These are phyloP conservation scores for Alexandromys fortis DNA, from an alignment of 2,113 vertebrate genomes.

Conservation along the genomic window DNA sequence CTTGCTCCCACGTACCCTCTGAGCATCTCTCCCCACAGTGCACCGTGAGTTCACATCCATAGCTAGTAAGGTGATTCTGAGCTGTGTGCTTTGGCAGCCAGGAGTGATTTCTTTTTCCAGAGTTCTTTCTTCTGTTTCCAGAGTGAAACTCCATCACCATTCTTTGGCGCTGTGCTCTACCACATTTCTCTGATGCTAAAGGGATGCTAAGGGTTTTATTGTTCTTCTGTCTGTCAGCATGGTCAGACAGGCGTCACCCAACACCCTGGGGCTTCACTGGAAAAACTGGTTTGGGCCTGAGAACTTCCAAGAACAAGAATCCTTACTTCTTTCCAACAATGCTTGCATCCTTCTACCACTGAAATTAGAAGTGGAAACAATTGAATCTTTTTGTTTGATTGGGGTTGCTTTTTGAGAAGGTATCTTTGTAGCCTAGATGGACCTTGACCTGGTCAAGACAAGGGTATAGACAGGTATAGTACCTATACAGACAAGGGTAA, in stretches of 20 bases:
- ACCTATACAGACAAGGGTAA: background rate
- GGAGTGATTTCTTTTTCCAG: constrained; percentile 22
- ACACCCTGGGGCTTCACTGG: background rate
- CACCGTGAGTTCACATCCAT: background rate
- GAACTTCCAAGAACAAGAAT: constrained; percentile 30
- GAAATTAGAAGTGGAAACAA: background rate
- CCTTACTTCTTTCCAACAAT: constrained; percentile 5
- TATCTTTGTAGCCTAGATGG: background rate
- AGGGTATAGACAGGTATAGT: too few relatives aligned
- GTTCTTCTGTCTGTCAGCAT: constrained; percentile 47
- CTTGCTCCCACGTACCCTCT: background rate
- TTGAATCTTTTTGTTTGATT: background rate
- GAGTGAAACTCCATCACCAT: constrained; percentile 35
- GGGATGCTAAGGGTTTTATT: constrained; percentile 5
- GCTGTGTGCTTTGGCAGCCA: constrained; percentile 39
- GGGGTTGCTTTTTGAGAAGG: background rate
- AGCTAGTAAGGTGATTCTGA: background rate
- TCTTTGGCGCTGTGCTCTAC: constrained; percentile 55
- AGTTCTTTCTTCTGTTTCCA: constrained; percentile 53
- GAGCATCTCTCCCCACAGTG: background rate
- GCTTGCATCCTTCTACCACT: background rate
- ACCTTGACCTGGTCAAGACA: too few relatives aligned
- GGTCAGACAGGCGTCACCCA: background rate
- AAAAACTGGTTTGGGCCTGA: background rate
- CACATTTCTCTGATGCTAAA: constrained; percentile 26